These are phyloP conservation scores for Cheilosia vernalis DNA, from an alignment of 2,888 invertebrate genomes.

Conservation along the genomic window DNA sequence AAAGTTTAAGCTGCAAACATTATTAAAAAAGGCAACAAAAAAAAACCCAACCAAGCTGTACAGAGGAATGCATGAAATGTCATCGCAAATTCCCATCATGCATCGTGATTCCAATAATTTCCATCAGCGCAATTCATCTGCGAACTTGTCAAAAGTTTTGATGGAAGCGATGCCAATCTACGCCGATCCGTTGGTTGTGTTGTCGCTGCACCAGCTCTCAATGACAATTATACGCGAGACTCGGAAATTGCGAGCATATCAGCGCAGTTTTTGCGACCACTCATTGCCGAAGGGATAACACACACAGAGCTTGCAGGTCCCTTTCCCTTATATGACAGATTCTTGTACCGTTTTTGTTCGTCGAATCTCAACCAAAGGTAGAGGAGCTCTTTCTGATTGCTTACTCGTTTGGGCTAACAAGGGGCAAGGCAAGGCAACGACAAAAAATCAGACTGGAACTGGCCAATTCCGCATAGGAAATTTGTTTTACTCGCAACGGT, in stretches of 20 bases:
- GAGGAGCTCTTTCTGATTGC: constrained; percentile 65
- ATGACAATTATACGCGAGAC: constrained; percentile 74
- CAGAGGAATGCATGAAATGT: constrained; percentile 72
- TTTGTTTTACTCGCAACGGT: constrained; percentile 74
- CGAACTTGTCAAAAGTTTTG: constrained; percentile 76
- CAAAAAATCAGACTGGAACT: constrained; percentile 49
- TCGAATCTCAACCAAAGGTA: constrained; percentile 51
- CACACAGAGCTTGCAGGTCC: constrained; percentile 63
- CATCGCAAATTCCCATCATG: constrained; percentile 76
- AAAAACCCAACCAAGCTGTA: constrained; percentile 66
- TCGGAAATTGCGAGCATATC: constrained; percentile 74
- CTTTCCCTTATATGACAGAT: constrained; percentile 75
- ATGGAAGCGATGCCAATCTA: constrained; percentile 75
- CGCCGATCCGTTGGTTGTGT: constrained; percentile 50
- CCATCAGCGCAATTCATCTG: constrained; percentile 75
- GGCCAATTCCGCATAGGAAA: constrained; percentile 73
- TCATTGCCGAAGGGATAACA: constrained; percentile 61
- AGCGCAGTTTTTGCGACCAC: constrained; percentile 58
- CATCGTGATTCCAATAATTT: constrained; percentile 76
- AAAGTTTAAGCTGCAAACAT: constrained; percentile 1
- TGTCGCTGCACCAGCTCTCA: constrained; percentile 60
- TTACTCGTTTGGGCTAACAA: constrained; percentile 60
- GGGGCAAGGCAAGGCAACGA: constrained; percentile 11
- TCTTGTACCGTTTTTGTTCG: constrained; percentile 48
- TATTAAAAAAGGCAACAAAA: background rate